Base-by-base conservation (phyloP, 2,113 vertebrate species). In the Cololabis saira region DNA sequence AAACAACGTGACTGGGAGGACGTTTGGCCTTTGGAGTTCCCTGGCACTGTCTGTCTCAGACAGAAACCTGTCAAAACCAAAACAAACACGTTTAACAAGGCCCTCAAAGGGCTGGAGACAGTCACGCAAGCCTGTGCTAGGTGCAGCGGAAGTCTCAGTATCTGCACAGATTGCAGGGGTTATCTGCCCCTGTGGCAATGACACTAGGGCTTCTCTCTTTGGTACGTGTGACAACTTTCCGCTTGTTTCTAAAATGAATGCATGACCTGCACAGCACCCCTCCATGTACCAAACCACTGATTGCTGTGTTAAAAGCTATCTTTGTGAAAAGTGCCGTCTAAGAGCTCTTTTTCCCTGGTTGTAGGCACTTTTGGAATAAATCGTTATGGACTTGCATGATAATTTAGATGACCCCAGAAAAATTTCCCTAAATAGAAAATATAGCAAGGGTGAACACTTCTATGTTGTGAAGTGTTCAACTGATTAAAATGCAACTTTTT, bases 11-110 rank as follows among this genome's bases (percentile, higher is more conserved):
- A 87, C 75, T 78, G 71, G 71, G 63, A 80, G 56, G 64, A 77
- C 62, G 76, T 75, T 67, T 40, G 42, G 79, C 78, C 76, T 80
- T 76, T 60, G 70, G 70, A 81, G 73, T 42, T 67, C 42, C 49
- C 60, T 33, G 70, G 67, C 73, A 72, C 61, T 72, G 57, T 74
- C 68, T 70, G 67, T 57, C 54, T 68, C 77, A 77, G 83, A 88
- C 85, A 78, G 80, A 72, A 86, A 81, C 72, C 83, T 87, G 88
- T 89, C 89, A 92, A 86, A 85, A 90, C 80, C 74, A 59, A 91
- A 88, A 86, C 90, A 92, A 92, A 91, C 87, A 88, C 64, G 81
- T 91, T 79, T 87, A 91, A 90, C 83, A 67, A 88, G 81, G 72
- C 62, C 80, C 89, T 92, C 83, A 90, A 89, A 92, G 85, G 85